A percentile compares a stretch with the other conserved stretches of the same genome.
Evolutionary conservation across 2,888 invertebrate genomes (phyloP).

Genomic region (Trichogramma evanescens): DNA sequence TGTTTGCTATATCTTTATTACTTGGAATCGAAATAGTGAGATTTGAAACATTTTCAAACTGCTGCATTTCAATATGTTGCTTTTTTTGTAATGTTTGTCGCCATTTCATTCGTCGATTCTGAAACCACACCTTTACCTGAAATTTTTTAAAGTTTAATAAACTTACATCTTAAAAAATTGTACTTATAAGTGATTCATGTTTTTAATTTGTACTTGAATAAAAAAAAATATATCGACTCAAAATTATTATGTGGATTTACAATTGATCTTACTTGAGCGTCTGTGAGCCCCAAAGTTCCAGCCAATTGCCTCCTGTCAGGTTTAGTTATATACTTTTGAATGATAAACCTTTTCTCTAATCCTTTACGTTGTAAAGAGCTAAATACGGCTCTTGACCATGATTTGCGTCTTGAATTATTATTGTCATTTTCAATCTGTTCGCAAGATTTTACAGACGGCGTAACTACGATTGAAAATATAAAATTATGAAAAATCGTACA

Average conservation of each 20-base stretch:
- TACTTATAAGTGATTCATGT: not conserved
- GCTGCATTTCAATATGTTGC: too few relatives aligned
- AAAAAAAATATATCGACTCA: not conserved
- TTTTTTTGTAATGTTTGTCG: slow-evolving; percentile 65
- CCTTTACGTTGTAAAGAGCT: slow-evolving; percentile 92
- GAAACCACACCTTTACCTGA: slow-evolving; percentile 90
- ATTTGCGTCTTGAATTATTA: slow-evolving; percentile 68
- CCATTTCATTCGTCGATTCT: slow-evolving; percentile 87
- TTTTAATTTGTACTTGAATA: not conserved
- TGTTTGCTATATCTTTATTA: too few relatives aligned
- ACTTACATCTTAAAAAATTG: not conserved
- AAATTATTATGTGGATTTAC: not conserved
- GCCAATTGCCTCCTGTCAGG: slow-evolving; percentile 88
- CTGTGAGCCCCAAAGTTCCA: slow-evolving; percentile 83
- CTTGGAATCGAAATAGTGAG: too few relatives aligned
- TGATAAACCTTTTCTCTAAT: slow-evolving; percentile 81
- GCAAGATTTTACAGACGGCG: not conserved
- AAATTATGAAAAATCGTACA: too few relatives aligned
- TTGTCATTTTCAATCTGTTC: not conserved
- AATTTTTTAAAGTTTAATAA: slow-evolving; percentile 10
- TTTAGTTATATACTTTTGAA: slow-evolving; percentile 94
- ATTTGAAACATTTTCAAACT: too few relatives aligned
- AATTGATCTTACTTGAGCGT: slow-evolving; percentile 68
- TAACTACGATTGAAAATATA: not conserved
- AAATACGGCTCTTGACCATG: slow-evolving; percentile 93